Evolutionary conservation across 1,140 invertebrate species (phyloP).

Genomic region (Aphaenogaster rudis): DNA sequence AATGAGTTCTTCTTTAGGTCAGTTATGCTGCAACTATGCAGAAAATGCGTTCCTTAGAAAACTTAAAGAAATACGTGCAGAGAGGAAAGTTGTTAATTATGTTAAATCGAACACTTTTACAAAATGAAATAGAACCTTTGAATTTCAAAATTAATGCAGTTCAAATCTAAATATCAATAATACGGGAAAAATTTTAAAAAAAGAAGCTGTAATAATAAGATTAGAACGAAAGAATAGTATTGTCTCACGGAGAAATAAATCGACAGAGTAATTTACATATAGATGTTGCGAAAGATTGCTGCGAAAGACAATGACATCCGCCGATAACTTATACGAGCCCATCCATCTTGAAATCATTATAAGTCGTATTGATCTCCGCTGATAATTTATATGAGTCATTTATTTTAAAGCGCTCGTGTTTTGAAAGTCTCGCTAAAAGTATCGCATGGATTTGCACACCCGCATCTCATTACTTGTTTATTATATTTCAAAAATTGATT

Average conservation of each 20-base stretch:
- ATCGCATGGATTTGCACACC: constrained; percentile 41
- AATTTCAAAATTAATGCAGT: background rate
- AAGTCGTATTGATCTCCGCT: constrained; percentile 29
- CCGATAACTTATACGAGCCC: constrained; percentile 36
- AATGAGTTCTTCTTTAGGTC: constrained; percentile 44
- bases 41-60: background rate
- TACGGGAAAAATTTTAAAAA: background rate
- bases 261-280: constrained; percentile 18
- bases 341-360: constrained; percentile 30
- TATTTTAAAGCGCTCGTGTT: constrained; percentile 27
- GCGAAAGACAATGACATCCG: constrained; percentile 20
- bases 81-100: background rate
- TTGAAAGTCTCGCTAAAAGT: constrained; percentile 3
- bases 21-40: background rate
- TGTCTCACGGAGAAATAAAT: background rate
- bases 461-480: constrained; percentile 52
- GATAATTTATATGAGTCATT: constrained; percentile 49
- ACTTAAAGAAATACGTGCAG: background rate
- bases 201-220: background rate
- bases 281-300: constrained; percentile 16
- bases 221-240: background rate
- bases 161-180: background rate
- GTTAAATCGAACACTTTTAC: too few relatives aligned
- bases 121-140: background rate
- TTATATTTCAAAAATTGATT: constrained; percentile 48